Base-by-base conservation (phyloP, 2,888 invertebrate species). In the Altica lythri region DNA sequence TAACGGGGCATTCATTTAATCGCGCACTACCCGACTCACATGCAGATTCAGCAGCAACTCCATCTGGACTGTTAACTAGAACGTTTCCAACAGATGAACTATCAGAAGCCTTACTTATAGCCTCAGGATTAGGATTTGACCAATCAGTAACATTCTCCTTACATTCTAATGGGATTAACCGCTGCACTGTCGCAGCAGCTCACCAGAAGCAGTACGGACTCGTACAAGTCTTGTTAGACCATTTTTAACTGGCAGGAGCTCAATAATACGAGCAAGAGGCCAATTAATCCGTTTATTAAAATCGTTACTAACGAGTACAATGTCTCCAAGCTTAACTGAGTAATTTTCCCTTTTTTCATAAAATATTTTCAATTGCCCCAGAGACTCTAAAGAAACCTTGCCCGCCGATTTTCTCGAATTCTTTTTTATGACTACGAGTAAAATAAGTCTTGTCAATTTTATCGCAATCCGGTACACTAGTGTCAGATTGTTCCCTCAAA, bases 361-460 rank as follows among this genome's bases (percentile, higher is more conserved):
- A 19, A 45, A 27, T 34, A 45, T 27, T 29, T 52, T 50, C n/a
- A 61, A 16, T 25, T 62, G 62, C 62, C 60, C n/a, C 12, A 64
- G 34, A 45, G 63, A 64, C 56, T 65, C 64, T 13, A 8, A 19
- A 8, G 55, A 27, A 61, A 65, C 13, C 65, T 42, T 4, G 14
- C n/a, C 2, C 59, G 54, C n/a, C 69, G 43, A 5, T 62, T 50
- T 6, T 64, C 61, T n/a, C 57, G 38, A 5, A 68, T 35, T 16
- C 34, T 57, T 45, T 67, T 35, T 40, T 34, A 38, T 64, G 53
- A 4, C 48, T 59, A 30, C 46, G 48, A 12, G 50, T 55, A 4
- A 68, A 43, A 1, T 51, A 53, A 14, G 1, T 12, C 22, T 25
- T 47, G 13, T 66, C 63, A 3, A 61, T 40, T 4, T 16, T 17